Conservation (phyloP, 1,140 invertebrate genomes). For the Choristoneura fumiferana region DNA sequence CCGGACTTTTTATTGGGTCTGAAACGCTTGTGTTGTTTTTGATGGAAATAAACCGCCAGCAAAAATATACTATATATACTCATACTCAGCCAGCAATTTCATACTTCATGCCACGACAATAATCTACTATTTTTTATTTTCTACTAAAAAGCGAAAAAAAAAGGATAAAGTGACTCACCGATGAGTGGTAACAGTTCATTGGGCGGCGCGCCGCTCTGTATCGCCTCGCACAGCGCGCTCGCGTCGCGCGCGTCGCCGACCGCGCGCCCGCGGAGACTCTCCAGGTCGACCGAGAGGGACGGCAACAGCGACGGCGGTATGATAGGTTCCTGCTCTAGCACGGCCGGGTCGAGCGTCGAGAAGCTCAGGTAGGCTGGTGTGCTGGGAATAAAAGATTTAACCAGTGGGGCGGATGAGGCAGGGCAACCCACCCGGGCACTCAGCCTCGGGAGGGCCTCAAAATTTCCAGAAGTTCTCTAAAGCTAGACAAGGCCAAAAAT, state of each 20-base stretch:
- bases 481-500: too few relatives aligned
- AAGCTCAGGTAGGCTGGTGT: conserved; percentile 58
- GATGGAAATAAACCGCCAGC: too few relatives aligned
- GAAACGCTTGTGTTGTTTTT: too few relatives aligned
- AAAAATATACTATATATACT: too few relatives aligned
- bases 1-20: too few relatives aligned
- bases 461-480: too few relatives aligned
- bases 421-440: too few relatives aligned
- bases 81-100: too few relatives aligned
- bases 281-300: conserved; percentile 41
- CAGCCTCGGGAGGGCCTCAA: too few relatives aligned
- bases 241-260: conserved; percentile 26
- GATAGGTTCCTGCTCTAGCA: conserved; percentile 37
- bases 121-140: too few relatives aligned
- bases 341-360: conserved; percentile 31
- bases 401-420: too few relatives aligned
- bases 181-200: conserved; percentile 58
- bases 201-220: conserved; percentile 44
- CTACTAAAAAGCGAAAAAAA: conserved; percentile 22
- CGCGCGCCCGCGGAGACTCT: conserved; percentile 42
- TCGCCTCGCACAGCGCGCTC: conserved; percentile 50
- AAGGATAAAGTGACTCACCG: conserved; percentile 47
- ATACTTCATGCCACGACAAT: too few relatives aligned
- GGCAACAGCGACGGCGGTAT: conserved; percentile 59
- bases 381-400: conserved; percentile 38